These are phyloP conservation scores for Micromys minutus DNA, from an alignment of 2,113 vertebrate genomes.

Conservation along the genomic window DNA sequence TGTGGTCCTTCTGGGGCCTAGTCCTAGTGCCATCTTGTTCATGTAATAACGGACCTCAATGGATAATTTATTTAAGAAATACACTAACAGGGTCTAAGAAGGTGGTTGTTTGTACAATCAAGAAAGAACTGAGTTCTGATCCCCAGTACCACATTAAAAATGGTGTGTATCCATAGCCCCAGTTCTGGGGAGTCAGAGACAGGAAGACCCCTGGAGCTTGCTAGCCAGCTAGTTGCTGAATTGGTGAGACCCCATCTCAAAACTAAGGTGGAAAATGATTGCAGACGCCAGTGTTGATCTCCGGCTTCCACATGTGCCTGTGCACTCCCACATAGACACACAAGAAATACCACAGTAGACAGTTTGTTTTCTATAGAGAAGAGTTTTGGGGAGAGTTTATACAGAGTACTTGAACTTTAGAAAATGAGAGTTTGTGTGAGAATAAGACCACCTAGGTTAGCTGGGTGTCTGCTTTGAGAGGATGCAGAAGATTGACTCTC, in stretches of 20 bases:
- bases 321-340: too few relatives aligned
- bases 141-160: background rate
- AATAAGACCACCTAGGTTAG: background rate
- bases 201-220: background rate
- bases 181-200: too few relatives aligned
- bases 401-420: background rate
- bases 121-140: background rate
- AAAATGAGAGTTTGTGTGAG: constrained; percentile 9
- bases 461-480: background rate
- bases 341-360: background rate
- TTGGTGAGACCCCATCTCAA: background rate
- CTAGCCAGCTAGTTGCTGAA: background rate
- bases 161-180: too few relatives aligned
- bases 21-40: background rate
- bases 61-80: constrained; percentile 19
- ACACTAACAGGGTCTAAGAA: background rate
- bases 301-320: background rate
- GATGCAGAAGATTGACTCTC: background rate
- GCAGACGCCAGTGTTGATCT: background rate
- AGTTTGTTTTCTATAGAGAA: constrained; percentile 28
- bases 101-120: background rate
- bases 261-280: background rate
- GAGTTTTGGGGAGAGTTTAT: background rate
- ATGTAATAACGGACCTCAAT: background rate
- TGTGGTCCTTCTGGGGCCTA: background rate